Evolutionary conservation across 2,797 vertebrate genomes (phyloP), one percentile per base, ranked within the genome.

Genomic region (Pseudomugil gertrudae): DNA sequence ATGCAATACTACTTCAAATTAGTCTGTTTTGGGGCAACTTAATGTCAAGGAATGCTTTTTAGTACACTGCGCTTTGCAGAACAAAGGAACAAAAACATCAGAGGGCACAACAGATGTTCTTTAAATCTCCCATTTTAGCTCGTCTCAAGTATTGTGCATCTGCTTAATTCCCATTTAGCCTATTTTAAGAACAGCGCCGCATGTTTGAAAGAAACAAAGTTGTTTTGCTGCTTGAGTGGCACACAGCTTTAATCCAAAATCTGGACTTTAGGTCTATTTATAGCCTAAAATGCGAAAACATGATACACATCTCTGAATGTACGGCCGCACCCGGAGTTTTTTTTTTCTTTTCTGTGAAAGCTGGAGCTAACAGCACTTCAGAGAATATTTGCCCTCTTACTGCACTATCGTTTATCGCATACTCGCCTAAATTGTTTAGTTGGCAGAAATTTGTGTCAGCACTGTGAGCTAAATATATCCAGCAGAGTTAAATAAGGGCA

Each of bases 401-500:
- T 69, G 79, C 86, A 61, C 79, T 85, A 86, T 92, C 90, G 77
- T 87, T 92, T 92, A 86, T 91, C 83, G 56, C 79, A 71, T 60
- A 81, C 90, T 88, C 78, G 75, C 87, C 87, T 81, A 91, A 93
- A 90, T 87, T 92, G 91, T 93, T 89, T 91, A 91, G 90, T 81
- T 93, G 91, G 91, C 93, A 93, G 87, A 93, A 93, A 85, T 89
- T 80, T 76, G 88, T 87, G 87, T 92, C 88, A 87, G 92, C 91
- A 84, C 84, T 69, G 84, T 13, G 83, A 65, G 89, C 92, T 94
- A 94, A 93, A 94, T 93, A 93, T 94, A 94, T 84, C 91, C 63
- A 1, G 54, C 74, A 77, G 89, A 88, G 93, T 93, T 94, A 94
- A 93, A 94, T 94, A 94, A 94, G 93, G 94, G 90, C 93, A 94